Percentiles rank a stretch among this genome's conserved stretches.
Evolutionary conservation across 92 coral and sea anemone genomes (phyloP).

Genomic region (Bergia sp.): DNA sequence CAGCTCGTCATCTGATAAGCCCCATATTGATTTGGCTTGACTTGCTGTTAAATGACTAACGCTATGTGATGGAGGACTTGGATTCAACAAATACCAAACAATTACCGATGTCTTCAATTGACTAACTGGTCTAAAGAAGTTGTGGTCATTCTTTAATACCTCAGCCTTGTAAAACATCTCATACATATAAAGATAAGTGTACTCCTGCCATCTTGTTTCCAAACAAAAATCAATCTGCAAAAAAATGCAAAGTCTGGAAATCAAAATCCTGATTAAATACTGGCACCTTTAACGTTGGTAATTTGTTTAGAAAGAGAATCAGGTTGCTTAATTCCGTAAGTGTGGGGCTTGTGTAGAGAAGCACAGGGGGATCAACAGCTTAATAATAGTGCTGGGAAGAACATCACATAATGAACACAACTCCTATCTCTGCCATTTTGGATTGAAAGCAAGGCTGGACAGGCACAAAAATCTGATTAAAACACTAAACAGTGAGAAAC

Average conservation of each 20-base stretch:
- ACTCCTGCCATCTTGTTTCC: slow-evolving; percentile 90
- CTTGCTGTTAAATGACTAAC: slow-evolving; percentile 98
- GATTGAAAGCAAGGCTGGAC: no score
- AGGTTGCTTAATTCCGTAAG: background rate
- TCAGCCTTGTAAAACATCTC: slow-evolving; percentile 99
- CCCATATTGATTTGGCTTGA: slow-evolving; percentile 99
- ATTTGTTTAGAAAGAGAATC: background rate
- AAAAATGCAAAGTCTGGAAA: slow-evolving; percentile 22
- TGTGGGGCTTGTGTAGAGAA: no score
- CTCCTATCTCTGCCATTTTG: no score
- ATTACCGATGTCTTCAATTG: slow-evolving; percentile 98
- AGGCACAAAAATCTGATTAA: no score
- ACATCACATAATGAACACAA: no score
- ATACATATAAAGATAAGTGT: slow-evolving; percentile 91
- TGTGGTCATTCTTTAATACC: slow-evolving; percentile 96
- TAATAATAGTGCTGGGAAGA: no score
- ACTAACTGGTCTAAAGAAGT: slow-evolving; percentile 99
- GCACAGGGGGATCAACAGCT: no score
- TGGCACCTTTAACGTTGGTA: background rate
- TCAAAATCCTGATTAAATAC: no score
- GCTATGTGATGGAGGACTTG: slow-evolving; percentile 95
- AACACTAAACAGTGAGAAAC: no score
- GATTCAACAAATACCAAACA: slow-evolving; percentile 95
- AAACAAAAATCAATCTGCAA: slow-evolving; percentile 94
- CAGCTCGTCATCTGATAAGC: slow-evolving; percentile 93